Base-by-base conservation (phyloP, 2,113 vertebrate species). In the Pedetes capensis region DNA sequence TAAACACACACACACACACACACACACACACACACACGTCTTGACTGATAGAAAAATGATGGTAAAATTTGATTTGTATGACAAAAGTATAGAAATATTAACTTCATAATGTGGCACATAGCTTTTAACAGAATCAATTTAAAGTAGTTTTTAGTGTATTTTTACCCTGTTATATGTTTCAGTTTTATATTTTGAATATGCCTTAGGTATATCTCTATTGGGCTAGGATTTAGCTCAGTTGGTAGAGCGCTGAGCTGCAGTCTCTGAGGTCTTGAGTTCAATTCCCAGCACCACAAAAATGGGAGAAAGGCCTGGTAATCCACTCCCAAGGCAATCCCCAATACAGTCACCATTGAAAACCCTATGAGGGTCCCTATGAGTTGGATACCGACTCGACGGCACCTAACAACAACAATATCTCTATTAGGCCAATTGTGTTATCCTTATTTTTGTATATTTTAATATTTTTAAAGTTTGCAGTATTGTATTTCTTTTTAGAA, bases 21-120 rank as follows among this genome's bases (percentile, higher is more conserved):
- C 3, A 69, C 2, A 37, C 3, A 69, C 8, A 68, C 16, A 55
- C 49, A 63, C 64, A 84, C 49, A 57, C 5, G 6, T 51, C 32
- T 74, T 75, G 11, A 69, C 63, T 85, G 0, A 37, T 92, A 32
- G 47, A 83, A 97, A 97, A 76, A 53, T 53, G 88, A 88, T 93
- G 57, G 71, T 57, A 51, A 71, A 93, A 78, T 95, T 51, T 59
- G 44, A 91, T 89, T 91, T 86, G n/a, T 42, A 59, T 47, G 93
- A 49, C 34, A 74, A 86, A 93, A 29, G 4, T 79, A 87, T 63
- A 87, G 72, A 68, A 89, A 9, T 39, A 71, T 93, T 83, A 86
- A 59, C 13, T 86, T 51, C 39, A 32, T 42, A 55, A 80, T 53
- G 22, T 68, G 18, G 34, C 4, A n/a, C 22, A 92, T 1, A 7